Conservation (phyloP, 2,888 invertebrate species). For the Tetramorium bicarinatum region DNA sequence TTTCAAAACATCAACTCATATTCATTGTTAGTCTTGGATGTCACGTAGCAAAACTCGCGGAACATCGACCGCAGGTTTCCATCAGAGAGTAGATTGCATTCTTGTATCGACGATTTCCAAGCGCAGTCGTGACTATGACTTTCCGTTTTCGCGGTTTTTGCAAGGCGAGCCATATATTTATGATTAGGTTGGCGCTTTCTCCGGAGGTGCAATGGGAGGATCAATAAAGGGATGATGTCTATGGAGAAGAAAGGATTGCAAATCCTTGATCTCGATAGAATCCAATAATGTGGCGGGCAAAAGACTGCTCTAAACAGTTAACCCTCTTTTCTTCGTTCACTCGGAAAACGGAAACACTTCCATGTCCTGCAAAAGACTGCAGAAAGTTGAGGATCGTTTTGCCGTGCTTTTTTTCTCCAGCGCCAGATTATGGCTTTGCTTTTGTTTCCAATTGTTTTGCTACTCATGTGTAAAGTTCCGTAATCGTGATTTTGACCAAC, state of each 20-base stretch:
- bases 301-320: conserved; percentile 57
- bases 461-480: background rate
- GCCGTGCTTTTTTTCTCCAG: conserved; percentile 21
- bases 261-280: conserved; percentile 53
- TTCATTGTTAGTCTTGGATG: background rate
- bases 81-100: conserved; percentile 72
- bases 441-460: conserved; percentile 22
- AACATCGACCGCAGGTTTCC: conserved; percentile 45
- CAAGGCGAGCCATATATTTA: background rate
- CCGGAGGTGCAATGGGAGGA: background rate
- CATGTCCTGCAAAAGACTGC: conserved; percentile 43
- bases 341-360: conserved; percentile 51
- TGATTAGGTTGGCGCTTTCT: background rate
- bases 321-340: conserved; percentile 57
- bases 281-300: conserved; percentile 46
- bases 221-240: background rate
- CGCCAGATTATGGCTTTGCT: background rate
- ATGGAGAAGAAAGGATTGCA: conserved; percentile 5
- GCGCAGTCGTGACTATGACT: background rate
- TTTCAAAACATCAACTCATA: background rate
- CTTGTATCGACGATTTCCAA: conserved; percentile 59
- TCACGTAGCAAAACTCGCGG: background rate
- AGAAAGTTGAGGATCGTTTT: conserved; percentile 47
- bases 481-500: background rate
- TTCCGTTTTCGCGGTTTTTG: conserved; percentile 13